Evolutionary conservation across 2,888 invertebrate genomes (phyloP), one percentile per base, ranked within the genome.

Genomic region (Agrochola litura): DNA sequence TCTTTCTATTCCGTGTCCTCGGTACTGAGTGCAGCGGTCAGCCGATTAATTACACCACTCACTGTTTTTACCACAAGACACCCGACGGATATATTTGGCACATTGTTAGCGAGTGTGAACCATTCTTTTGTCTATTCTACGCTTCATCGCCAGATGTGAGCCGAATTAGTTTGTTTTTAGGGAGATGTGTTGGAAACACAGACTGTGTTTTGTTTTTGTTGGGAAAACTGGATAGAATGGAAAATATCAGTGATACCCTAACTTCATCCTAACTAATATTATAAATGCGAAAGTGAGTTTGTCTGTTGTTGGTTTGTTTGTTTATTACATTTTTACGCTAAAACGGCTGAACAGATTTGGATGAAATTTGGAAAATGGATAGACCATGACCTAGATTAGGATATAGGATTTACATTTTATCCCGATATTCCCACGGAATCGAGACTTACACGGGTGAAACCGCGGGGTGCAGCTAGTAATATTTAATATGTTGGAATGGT

Each of bases 21-120:
- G 90, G 93, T 92, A 93, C 89, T 68, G 86, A 90, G 89, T 92
- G 91, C 90, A 88, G 90, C 85, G 91, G 92, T 92, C 93, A 92
- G 91, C 90, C 88, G 89, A 92, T 92, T 93, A 92, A 94, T 92
- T 91, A 91, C 90, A 77, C 76, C 87, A 88, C 88, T 86, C 75
- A 71, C 77, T 76, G 90, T 88, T 89, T 87, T 90, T 88, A 79
- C 86, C 80, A n/a, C 77, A 80, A 76, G 77, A 76, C 66, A 79
- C 72, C 73, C 66, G 56, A 75, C 78, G 72, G 74, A 85, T 86
- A 88, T 86, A 89, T 89, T 89, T 80, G 84, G 90, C 83, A 82
- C 84, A 86, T 81, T 86, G 85, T 86, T 85, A 71, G 75, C 64
- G 52, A 86, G 69, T 72, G 77, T 68, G 54, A 43, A 37, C 37